Evolutionary conservation across 2,797 vertebrate genomes (phyloP).

Genomic region (Phalloptychus januarius): DNA sequence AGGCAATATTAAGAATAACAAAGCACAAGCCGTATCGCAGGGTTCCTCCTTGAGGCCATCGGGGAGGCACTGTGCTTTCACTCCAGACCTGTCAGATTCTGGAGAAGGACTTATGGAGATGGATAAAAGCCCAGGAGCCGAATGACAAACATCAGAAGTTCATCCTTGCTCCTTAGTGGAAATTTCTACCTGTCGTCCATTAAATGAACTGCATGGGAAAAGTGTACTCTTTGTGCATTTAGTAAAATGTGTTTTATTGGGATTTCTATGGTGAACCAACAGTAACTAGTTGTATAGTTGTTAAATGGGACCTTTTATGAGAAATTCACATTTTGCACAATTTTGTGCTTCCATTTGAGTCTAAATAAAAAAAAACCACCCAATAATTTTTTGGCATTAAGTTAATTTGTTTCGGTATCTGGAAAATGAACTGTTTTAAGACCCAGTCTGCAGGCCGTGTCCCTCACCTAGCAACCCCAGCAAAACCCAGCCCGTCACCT

Average conservation of each 20-base stretch:
- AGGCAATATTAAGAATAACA: slow-evolving; percentile 70
- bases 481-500: no score
- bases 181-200: slow-evolving; percentile 7
- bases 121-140: slow-evolving; percentile 49
- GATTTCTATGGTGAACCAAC: background rate
- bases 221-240: background rate
- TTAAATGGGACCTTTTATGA: background rate
- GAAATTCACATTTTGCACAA: no score
- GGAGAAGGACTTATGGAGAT: slow-evolving; percentile 45
- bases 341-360: background rate
- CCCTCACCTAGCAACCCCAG: no score
- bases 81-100: slow-evolving; percentile 65
- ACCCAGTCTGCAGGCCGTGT: no score
- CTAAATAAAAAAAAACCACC: background rate
- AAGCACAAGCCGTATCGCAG: slow-evolving; percentile 58
- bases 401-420: no score
- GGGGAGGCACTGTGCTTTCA: slow-evolving; percentile 60
- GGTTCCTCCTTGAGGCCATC: slow-evolving; percentile 62
- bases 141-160: slow-evolving; percentile 49
- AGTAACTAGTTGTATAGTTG: background rate
- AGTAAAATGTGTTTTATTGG: background rate
- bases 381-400: no score
- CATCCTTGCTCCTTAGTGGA: slow-evolving; percentile 17
- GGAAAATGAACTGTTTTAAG: no score
- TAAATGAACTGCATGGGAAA: background rate